Evolutionary conservation across 2,888 invertebrate genomes (phyloP).

Genomic region (Eurytoma californica): DNA sequence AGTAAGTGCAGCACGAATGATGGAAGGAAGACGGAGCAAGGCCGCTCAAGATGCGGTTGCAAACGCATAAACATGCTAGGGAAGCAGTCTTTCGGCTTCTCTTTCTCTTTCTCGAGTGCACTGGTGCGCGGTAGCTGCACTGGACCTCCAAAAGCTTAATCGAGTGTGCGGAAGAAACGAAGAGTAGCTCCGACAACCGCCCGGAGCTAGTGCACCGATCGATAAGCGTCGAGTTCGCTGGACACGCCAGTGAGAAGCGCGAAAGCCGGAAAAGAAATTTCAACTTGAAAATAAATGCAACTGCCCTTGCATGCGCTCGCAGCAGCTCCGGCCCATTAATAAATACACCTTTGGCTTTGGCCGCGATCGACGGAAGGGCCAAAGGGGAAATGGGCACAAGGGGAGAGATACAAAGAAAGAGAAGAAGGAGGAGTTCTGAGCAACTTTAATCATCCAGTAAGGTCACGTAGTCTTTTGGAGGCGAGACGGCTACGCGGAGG

Average conservation of each 20-base stretch:
- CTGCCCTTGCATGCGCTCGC: too few species aligned
- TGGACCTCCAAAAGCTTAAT: conserved; percentile 37
- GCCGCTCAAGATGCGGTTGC: too few species aligned
- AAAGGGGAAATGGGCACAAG: too few species aligned
- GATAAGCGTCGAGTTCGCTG: conserved; percentile 14
- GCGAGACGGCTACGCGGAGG: conserved; percentile 30
- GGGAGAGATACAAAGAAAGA: conserved; percentile 1
- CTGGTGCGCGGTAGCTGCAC: background rate
- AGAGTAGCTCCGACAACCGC: background rate
- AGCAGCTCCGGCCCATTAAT: too few species aligned
- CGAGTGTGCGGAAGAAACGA: conserved; percentile 42
- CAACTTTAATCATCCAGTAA: conserved; percentile 67
- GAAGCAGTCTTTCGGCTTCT: background rate
- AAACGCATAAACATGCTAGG: too few species aligned
- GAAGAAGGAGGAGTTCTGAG: conserved; percentile 35
- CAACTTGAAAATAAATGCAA: too few species aligned
- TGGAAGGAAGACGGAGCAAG: too few species aligned
- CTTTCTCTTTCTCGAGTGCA: conserved; percentile 28
- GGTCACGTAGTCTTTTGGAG: conserved; percentile 65
- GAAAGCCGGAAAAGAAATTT: conserved; percentile 45
- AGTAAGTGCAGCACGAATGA: conserved; percentile 10
- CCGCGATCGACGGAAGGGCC: too few species aligned
- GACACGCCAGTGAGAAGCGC: conserved; percentile 4
- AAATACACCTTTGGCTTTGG: too few species aligned
- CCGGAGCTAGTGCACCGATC: conserved; percentile 16